Base-by-base conservation (phyloP, 1,140 invertebrate species). In the Ceratina calcarata region DNA sequence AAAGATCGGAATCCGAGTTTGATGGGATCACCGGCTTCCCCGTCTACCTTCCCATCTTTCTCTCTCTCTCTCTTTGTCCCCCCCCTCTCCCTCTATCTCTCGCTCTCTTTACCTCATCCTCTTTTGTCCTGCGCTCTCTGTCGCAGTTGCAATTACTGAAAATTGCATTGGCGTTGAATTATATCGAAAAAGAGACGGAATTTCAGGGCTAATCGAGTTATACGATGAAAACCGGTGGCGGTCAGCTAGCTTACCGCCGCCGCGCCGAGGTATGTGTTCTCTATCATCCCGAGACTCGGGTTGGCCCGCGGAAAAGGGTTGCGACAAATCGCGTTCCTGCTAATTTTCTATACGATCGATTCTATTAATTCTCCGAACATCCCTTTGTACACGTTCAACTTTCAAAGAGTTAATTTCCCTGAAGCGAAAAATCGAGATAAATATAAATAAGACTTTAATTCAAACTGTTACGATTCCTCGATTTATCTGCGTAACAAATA, bases 121-220 rank as follows among this genome's bases (percentile, higher is more conserved):
- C 51, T 69, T 69, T 55, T 69, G 78, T 76, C 76, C 73, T 61
- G 27, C 75, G 71, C 81, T 81, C 68, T 84, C 81, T 68, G 75
- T 82, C 82, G 82, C 80, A 64, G 77, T 82, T 88, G 87, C 86
- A 90, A 91, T 91, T 91, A 91, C 88, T 82, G 82, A 89, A 90
- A 91, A 91, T 91, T 90, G 90, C 87, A 90, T 90, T 90, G 81
- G 61, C 83, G 85, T 80, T 84, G 84, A 90, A 91, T 91, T 90
- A 91, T 87, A 90, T 87, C 83, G 81, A 85, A 84, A 86, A 86
- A 88, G 78, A 84, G 69, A 85, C 84, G 85, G 83, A 90, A 87
- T 32, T 87, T 76, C 85, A 84, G 80, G 82, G 81, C 89, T 91
- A 91, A 91, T 91, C 89, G 89, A 91, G 88, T 91, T 91, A 91